Conservation (phyloP, 2,797 vertebrate genomes). For the Sebastolobus alascanus region DNA sequence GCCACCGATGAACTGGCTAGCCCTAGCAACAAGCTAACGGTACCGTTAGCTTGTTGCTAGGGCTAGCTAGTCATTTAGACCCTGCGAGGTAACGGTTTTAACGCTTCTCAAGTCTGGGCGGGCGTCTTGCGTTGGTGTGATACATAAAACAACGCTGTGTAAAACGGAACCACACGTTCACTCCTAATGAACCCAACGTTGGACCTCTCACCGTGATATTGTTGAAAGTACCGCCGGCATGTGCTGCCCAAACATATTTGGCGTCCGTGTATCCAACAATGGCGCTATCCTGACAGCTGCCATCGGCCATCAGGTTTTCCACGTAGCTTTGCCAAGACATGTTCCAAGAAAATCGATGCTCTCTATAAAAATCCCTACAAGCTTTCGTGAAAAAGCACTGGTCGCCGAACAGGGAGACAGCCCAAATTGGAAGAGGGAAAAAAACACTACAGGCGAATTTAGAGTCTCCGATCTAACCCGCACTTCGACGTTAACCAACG, state of each 20-base stretch:
- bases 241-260: slow-evolving; percentile 96
- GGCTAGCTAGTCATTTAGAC: slow-evolving; percentile 63
- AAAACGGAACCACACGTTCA: background rate
- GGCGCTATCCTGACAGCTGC: slow-evolving; percentile 97
- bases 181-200: rapidly evolving
- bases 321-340: slow-evolving; percentile 99
- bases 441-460: slow-evolving; percentile 50
- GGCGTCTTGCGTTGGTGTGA: slow-evolving; percentile 10
- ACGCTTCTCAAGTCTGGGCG: background rate
- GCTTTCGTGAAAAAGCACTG: too few species aligned
- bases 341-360: slow-evolving; percentile 74
- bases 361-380: slow-evolving; percentile 42
- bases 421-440: slow-evolving; percentile 8
- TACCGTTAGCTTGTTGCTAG: slow-evolving; percentile 60
- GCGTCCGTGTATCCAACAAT: slow-evolving; percentile 96
- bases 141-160: background rate
- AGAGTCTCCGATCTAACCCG: slow-evolving; percentile 74
- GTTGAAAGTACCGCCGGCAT: slow-evolving; percentile 91
- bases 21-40: slow-evolving; percentile 60
- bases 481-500: slow-evolving; percentile 73
- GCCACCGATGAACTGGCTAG: slow-evolving; percentile 67
- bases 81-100: slow-evolving; percentile 37
- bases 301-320: slow-evolving; percentile 98
- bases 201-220: slow-evolving; percentile 87
- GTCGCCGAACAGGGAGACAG: slow-evolving; percentile 19